These are phyloP conservation scores for Pseudomyrmex flavicornis DNA, from an alignment of 1,140 invertebrate species.

Conservation along the genomic window DNA sequence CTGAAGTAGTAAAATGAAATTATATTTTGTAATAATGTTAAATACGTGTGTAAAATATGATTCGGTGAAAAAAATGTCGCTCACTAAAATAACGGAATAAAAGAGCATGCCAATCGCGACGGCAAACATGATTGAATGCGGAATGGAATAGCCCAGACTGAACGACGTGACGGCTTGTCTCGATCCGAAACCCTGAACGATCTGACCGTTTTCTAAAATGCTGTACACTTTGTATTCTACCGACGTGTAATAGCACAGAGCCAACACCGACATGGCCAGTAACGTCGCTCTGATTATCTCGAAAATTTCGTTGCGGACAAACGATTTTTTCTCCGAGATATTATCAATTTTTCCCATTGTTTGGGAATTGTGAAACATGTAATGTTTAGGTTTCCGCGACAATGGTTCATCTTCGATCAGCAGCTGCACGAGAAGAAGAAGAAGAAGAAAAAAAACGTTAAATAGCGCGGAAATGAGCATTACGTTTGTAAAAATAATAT, in stretches of 20 bases:
- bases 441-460: background rate
- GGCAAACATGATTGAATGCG: slow-evolving; percentile 65
- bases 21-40: too few species aligned
- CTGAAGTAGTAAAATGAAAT: slow-evolving; percentile 40
- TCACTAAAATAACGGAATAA: slow-evolving; percentile 76
- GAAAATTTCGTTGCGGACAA: slow-evolving; percentile 61
- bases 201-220: slow-evolving; percentile 73
- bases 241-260: slow-evolving; percentile 71
- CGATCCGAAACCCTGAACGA: slow-evolving; percentile 64
- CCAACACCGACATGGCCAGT: slow-evolving; percentile 66
- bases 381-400: background rate
- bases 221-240: slow-evolving; percentile 63
- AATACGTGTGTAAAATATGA: too few species aligned
- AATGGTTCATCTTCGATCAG: slow-evolving; percentile 1
- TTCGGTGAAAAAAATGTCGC: background rate
- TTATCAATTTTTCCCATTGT: slow-evolving; percentile 18
- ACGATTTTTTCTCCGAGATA: background rate
- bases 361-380: background rate
- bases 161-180: slow-evolving; percentile 69
- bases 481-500: background rate
- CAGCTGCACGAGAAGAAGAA: slow-evolving; percentile 14
- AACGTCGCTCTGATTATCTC: slow-evolving; percentile 67
- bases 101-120: slow-evolving; percentile 70
- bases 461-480: background rate
- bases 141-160: slow-evolving; percentile 73